A percentile compares a stretch with the other conserved stretches of the same genome.
Evolutionary conservation across 2,797 vertebrate genomes (phyloP).

Genomic region (Chaetodon trifasciatus): DNA sequence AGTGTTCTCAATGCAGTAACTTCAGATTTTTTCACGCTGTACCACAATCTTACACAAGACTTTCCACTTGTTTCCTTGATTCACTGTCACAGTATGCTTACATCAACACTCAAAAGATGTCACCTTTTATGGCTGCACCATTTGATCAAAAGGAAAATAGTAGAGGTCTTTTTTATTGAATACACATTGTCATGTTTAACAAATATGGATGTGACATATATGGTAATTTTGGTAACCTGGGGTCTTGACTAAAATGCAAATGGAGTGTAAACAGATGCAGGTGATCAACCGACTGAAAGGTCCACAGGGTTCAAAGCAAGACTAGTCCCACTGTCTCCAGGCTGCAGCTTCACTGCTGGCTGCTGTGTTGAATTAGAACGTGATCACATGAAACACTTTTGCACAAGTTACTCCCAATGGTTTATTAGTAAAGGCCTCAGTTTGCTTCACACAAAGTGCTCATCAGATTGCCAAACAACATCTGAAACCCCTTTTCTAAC

Average conservation of each 20-base stretch:
- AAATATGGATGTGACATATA: constrained; percentile 40
- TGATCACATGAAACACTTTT: constrained; percentile 45
- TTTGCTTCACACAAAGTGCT: constrained; percentile 51
- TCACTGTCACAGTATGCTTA: constrained; percentile 9
- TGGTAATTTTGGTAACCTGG: constrained; percentile 29
- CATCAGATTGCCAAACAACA: not conserved
- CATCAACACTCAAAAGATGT: constrained; percentile 9
- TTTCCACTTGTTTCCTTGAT: constrained; percentile 9
- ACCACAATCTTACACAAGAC: constrained; percentile 7
- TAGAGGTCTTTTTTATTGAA: constrained; percentile 38
- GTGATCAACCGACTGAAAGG: constrained; percentile 37
- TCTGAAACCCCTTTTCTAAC: not conserved
- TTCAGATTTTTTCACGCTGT: constrained; percentile 24
- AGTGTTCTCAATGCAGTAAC: not conserved
- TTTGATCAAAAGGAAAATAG: constrained; percentile 34
- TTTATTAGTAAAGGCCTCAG: constrained; percentile 50
- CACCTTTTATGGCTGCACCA: constrained; percentile 12
- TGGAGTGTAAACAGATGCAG: constrained; percentile 60
- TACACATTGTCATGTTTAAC: constrained; percentile 54
- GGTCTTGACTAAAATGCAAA: constrained; percentile 38
- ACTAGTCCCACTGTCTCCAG: constrained; percentile 20
- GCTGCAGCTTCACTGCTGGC: constrained; percentile 14
- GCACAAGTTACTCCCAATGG: constrained; percentile 32
- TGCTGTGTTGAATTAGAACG: constrained; percentile 27
- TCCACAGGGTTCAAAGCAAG: constrained; percentile 38